These are phyloP conservation scores for Eulemur rufifrons DNA, from an alignment of 2,113 vertebrate species.

Conservation along the genomic window DNA sequence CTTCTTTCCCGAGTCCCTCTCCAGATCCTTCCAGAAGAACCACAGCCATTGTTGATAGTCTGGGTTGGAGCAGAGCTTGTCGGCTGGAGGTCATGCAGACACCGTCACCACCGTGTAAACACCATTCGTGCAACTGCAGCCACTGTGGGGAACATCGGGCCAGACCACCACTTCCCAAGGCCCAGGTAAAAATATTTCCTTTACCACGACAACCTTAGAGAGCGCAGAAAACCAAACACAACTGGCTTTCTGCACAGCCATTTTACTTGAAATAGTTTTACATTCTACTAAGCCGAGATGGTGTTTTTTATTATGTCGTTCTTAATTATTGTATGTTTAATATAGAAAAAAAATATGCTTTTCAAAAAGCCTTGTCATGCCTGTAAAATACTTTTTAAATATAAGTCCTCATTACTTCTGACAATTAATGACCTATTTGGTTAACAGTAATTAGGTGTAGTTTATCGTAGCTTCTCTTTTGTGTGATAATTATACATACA, in stretches of 20 bases:
- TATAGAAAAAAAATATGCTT: constrained; percentile 74
- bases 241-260: constrained; percentile 80
- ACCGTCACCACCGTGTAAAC: constrained; percentile 65
- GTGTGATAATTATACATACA: constrained; percentile 66
- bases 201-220: constrained; percentile 80
- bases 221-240: constrained; percentile 81
- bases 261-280: constrained; percentile 80
- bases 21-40: constrained; percentile 38
- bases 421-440: constrained; percentile 73
- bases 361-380: constrained; percentile 72
- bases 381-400: constrained; percentile 74
- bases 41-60: not conserved
- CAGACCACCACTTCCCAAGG: constrained; percentile 86
- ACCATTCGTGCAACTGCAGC: constrained; percentile 69
- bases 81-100: not conserved
- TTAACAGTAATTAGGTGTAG: constrained; percentile 71
- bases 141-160: constrained; percentile 42
- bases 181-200: constrained; percentile 86
- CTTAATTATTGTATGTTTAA: constrained; percentile 78
- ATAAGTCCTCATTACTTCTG: constrained; percentile 74
- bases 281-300: constrained; percentile 72
- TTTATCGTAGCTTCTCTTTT: constrained; percentile 60
- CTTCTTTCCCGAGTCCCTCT: not conserved
- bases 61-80: not conserved
- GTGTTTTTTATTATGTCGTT: constrained; percentile 80